phyloP scores from a whole-genome alignment of 2,888 invertebrate genomes.

The Ormyrus labotus region DNA sequence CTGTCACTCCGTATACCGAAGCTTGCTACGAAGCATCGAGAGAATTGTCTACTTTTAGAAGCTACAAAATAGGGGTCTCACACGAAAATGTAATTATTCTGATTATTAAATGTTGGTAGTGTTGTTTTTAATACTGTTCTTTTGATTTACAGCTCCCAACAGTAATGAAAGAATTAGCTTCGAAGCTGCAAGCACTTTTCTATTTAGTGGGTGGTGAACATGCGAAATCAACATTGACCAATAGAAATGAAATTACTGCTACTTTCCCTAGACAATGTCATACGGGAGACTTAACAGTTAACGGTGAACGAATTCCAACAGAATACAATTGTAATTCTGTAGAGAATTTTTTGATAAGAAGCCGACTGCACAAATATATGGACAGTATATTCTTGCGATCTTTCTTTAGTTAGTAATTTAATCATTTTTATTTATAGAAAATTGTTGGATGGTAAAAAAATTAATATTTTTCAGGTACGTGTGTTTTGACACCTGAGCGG shows the following conservation, averaged over 20 bases:
- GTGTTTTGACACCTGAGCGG: constrained; percentile 64
- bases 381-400: constrained; percentile 65
- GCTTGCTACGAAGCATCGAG: constrained; percentile 71
- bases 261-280: constrained; percentile 67
- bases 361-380: constrained; percentile 70
- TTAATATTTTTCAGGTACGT: constrained; percentile 64
- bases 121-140: no score
- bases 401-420: constrained; percentile 66
- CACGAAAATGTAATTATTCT: constrained; percentile 66
- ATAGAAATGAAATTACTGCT: constrained; percentile 61
- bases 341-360: constrained; percentile 68
- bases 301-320: constrained; percentile 63
- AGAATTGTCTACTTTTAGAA: constrained; percentile 71
- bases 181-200: constrained; percentile 67
- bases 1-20: constrained; percentile 67
- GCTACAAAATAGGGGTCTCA: constrained; percentile 64
- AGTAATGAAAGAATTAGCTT: constrained; percentile 61
- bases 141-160: constrained; percentile 64
- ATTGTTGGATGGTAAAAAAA: constrained; percentile 21
- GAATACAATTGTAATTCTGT: constrained; percentile 65
- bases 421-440: constrained; percentile 3
- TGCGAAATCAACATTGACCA: constrained; percentile 7
- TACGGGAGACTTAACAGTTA: constrained; percentile 62
- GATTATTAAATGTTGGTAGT: neutral
- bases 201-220: constrained; percentile 68